phyloP scores from a whole-genome alignment of 1,140 invertebrate species.

The Meteorus sp. region DNA sequence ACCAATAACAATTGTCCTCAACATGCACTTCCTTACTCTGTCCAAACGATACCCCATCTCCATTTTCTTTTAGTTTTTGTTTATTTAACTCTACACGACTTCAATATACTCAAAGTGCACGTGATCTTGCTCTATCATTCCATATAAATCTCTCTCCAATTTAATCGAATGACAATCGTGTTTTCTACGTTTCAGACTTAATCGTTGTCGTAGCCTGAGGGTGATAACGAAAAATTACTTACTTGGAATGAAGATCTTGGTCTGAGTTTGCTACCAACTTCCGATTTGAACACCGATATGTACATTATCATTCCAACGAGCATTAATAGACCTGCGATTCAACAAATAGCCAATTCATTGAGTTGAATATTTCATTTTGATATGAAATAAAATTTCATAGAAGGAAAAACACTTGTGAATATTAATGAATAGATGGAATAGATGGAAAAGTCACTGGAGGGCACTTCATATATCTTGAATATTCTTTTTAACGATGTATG shows the following conservation, averaged over 20 bases:
- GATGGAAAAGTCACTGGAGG: no score
- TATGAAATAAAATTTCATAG: no score
- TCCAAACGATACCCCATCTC: neutral
- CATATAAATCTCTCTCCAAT: no score
- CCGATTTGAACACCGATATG: slow-evolving; percentile 88
- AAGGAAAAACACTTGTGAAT: no score
- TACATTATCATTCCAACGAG: slow-evolving; percentile 88
- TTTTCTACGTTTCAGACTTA: neutral
- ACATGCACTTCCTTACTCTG: neutral
- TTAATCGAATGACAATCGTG: no score
- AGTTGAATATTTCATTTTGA: no score
- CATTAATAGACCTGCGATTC: slow-evolving; percentile 75
- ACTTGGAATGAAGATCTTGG: slow-evolving; percentile 67
- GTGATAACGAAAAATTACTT: slow-evolving; percentile 23
- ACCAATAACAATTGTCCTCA: slow-evolving; percentile 14
- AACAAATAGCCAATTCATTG: neutral
- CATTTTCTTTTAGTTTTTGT: neutral
- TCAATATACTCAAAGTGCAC: no score
- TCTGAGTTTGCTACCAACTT: slow-evolving; percentile 82
- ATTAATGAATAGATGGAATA: no score
- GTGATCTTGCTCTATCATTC: no score
- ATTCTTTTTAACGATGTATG: no score
- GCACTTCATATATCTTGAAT: no score
- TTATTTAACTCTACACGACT: no score
- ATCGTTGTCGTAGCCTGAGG: neutral